A percentile compares a stretch with the other conserved stretches of the same genome.
These are phyloP conservation scores for Crenichthys baileyi DNA, from an alignment of 2,797 vertebrate genomes.

Conservation along the genomic window DNA sequence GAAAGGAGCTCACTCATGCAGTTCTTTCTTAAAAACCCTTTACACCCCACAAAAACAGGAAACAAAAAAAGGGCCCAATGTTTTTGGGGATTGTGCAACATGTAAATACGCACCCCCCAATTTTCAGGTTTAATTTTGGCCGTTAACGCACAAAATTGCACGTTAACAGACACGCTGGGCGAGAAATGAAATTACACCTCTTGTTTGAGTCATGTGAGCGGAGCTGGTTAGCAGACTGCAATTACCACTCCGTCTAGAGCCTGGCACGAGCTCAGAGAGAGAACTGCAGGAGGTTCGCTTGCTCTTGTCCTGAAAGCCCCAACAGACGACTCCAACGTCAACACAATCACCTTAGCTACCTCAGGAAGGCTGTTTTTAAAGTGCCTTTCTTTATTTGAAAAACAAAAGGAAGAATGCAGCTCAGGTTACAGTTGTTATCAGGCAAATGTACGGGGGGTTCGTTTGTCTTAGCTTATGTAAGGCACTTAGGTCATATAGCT, in stretches of 20 bases:
- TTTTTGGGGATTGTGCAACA: no score
- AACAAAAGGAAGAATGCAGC: not conserved
- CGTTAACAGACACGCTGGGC: conserved; percentile 6
- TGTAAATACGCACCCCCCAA: no score
- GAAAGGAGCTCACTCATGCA: conserved; percentile 11
- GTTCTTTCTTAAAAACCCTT: conserved; percentile 31
- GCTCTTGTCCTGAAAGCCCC: not conserved
- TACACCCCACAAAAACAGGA: not conserved
- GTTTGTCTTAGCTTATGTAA: conserved; percentile 55
- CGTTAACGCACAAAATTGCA: no score
- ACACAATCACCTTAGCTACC: not conserved
- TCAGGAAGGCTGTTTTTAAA: no score
- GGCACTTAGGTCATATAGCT: conserved; percentile 23
- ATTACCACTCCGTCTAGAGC: not conserved
- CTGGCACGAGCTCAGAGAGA: not conserved
- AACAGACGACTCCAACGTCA: not conserved
- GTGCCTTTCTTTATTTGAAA: not conserved
- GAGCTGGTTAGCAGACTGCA: not conserved
- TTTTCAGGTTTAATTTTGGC: no score
- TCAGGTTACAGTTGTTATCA: not conserved
- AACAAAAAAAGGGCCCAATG: no score
- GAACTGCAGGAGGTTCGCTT: not conserved
- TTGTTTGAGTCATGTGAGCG: not conserved
- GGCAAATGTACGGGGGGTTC: conserved; percentile 10
- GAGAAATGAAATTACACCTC: not conserved